phyloP scores from a whole-genome alignment of 2,797 vertebrate genomes.

The Myotis pilosus region DNA sequence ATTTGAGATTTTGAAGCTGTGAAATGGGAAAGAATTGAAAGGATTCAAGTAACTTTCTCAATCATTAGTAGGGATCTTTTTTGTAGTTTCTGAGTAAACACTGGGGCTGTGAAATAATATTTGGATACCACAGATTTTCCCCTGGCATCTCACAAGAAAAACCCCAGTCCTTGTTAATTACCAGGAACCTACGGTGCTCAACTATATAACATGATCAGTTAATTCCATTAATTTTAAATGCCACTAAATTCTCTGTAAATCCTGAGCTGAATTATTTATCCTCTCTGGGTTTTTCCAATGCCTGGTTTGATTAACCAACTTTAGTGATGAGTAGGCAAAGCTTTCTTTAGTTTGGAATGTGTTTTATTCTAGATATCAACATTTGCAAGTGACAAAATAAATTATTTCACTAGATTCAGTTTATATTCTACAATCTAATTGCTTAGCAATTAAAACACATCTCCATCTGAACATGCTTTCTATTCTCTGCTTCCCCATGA shows the following conservation, averaged over 20 bases:
- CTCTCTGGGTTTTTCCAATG: conserved; percentile 14
- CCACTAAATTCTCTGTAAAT: not conserved
- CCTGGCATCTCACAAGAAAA: not conserved
- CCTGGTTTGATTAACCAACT: not conserved
- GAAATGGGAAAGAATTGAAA: not conserved
- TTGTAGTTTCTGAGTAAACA: not conserved
- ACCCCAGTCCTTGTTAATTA: not conserved
- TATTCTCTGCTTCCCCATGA: not conserved
- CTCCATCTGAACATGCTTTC: not conserved
- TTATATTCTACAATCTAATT: conserved; percentile 10
- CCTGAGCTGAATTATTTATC: not conserved
- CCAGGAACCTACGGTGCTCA: not conserved
- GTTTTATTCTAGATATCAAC: not conserved
- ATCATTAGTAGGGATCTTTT: not conserved
- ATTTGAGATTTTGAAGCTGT: not conserved
- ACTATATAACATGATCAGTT: not conserved
- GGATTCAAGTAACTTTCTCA: not conserved
- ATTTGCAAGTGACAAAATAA: not conserved
- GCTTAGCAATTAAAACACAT: not conserved
- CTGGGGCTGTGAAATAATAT: not conserved
- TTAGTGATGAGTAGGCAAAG: conserved; percentile 10
- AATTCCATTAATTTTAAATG: conserved; percentile 25
- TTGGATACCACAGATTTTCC: not conserved
- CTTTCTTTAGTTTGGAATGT: not conserved
- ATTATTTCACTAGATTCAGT: not conserved